These are phyloP conservation scores for Tenthredo mesomela DNA, from an alignment of 2,888 invertebrate species.

Conservation along the genomic window DNA sequence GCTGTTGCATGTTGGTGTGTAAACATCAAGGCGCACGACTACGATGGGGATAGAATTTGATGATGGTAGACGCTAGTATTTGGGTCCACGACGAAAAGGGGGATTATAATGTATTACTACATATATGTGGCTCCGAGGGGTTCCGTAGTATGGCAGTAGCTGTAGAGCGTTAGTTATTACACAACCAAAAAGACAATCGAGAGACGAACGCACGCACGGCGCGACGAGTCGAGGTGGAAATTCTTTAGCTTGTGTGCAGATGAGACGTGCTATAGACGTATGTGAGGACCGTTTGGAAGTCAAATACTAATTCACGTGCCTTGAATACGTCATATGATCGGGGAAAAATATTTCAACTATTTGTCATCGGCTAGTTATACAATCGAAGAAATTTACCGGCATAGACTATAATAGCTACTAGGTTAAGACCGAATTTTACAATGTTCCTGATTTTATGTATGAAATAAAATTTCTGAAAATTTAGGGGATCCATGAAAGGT, in stretches of 20 bases:
- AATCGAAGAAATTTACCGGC: not conserved
- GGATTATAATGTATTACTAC: not conserved
- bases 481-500: no score
- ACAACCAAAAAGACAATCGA: constrained; percentile 24
- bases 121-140: no score
- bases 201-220: constrained; percentile 10
- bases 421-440: no score
- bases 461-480: no score
- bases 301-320: constrained; percentile 22
- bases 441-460: no score
- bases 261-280: not conserved
- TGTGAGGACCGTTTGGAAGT: constrained; percentile 40
- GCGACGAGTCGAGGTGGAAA: not conserved
- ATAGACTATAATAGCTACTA: no score
- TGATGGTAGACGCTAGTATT: not conserved
- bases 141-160: no score
- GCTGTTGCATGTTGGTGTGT: not conserved
- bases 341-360: not conserved
- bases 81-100: not conserved
- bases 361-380: not conserved
- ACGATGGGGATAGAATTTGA: not conserved
- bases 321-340: constrained; percentile 20
- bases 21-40: not conserved
- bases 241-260: not conserved
- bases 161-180: not conserved